Conservation (phyloP, 2,888 invertebrate species). For the Pyrocoelia pectoralis region DNA sequence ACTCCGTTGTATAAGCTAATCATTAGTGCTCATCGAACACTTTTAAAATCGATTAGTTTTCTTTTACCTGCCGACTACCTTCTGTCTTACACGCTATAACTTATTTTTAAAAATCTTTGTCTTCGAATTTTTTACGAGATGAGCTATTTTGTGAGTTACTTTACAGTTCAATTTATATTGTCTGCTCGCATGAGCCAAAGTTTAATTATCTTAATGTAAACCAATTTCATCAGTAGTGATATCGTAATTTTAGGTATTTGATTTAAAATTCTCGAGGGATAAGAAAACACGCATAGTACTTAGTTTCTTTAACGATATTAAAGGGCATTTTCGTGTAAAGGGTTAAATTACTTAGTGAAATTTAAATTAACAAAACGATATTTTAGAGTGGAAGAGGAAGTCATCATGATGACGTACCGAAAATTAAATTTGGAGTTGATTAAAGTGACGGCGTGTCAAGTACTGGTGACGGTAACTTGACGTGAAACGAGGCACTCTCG, state of each 20-base stretch:
- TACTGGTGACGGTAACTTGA: conserved; percentile 50
- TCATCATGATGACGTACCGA: conserved; percentile 41
- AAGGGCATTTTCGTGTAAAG: conserved; percentile 26
- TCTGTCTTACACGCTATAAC: conserved; percentile 45
- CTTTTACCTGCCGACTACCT: conserved; percentile 52
- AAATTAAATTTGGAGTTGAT: conserved; percentile 49
- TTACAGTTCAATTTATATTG: neutral
- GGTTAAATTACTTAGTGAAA: conserved; percentile 33
- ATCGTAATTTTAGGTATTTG: conserved; percentile 36
- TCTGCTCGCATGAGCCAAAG: conserved; percentile 1
- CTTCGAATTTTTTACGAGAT: neutral
- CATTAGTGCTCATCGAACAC: conserved; percentile 53
- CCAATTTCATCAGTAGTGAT: conserved; percentile 39
- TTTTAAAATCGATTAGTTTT: conserved; percentile 51
- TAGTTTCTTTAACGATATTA: conserved; percentile 29
- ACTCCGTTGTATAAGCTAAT: conserved; percentile 42
- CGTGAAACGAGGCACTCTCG: conserved; percentile 47
- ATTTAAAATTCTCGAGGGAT: conserved; percentile 28
- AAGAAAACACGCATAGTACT: conserved; percentile 15
- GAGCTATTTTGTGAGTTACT: neutral
- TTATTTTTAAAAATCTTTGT: conserved; percentile 16
- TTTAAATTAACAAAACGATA: conserved; percentile 32
- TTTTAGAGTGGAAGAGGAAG: conserved; percentile 26
- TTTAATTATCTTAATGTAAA: conserved; percentile 41
- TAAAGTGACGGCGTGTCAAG: conserved; percentile 51